Conservation (phyloP, 2,113 vertebrate genomes). For the Beaufortia kweichowensis region DNA sequence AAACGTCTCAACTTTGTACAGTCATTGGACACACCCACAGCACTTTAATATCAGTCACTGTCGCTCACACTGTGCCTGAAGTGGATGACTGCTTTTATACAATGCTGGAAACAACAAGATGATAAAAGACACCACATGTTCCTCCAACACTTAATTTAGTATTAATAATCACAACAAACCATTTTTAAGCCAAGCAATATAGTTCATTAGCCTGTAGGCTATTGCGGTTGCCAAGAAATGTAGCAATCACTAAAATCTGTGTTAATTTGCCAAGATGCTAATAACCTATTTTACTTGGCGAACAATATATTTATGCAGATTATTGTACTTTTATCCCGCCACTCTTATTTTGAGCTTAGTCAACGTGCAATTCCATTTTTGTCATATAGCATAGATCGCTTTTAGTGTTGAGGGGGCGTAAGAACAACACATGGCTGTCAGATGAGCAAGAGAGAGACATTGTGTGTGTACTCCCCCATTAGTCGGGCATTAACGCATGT, state of each 20-base stretch:
- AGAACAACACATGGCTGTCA: conserved; percentile 45
- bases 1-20: no score
- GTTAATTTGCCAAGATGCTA: no score
- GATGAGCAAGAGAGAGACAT: conserved; percentile 22
- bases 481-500: conserved; percentile 47
- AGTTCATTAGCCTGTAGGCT: background rate
- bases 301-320: background rate
- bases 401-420: background rate
- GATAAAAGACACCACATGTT: background rate
- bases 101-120: background rate
- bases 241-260: no score
- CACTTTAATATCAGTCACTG: no score
- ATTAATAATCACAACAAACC: background rate
- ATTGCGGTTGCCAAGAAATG: background rate
- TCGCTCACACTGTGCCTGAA: no score
- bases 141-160: background rate
- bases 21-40: no score
- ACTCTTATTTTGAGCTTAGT: background rate
- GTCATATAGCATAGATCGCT: background rate
- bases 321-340: background rate
- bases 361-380: background rate
- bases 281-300: background rate
- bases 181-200: background rate
- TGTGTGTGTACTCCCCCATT: conserved; percentile 23
- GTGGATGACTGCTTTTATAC: background rate